Percentiles rank a stretch among this genome's conserved stretches.
These are phyloP conservation scores for Coelopa frigida DNA, from an alignment of 1,140 invertebrate genomes.

Conservation along the genomic window DNA sequence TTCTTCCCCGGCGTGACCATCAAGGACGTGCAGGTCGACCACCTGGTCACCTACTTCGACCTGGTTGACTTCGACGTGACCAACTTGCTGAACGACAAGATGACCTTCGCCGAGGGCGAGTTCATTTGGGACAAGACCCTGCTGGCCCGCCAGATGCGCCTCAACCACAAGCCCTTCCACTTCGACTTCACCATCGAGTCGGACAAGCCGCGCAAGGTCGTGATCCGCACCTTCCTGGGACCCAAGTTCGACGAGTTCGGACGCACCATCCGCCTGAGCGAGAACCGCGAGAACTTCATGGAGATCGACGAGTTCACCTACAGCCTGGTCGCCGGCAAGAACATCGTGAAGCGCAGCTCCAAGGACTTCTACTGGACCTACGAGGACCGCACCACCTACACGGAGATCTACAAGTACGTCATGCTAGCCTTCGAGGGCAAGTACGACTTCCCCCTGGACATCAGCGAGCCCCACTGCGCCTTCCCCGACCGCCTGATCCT, in stretches of 20 bases:
- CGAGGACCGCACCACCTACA: constrained; percentile 56
- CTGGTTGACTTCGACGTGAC: constrained; percentile 59
- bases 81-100: constrained; percentile 52
- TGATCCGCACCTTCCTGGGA: constrained; percentile 52
- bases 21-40: constrained; percentile 54
- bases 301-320: constrained; percentile 63
- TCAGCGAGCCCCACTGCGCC: constrained; percentile 48
- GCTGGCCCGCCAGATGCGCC: constrained; percentile 44
- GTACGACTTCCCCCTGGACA: constrained; percentile 47
- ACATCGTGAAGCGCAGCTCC: constrained; percentile 58
- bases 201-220: constrained; percentile 46
- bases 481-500: constrained; percentile 54
- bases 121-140: constrained; percentile 36
- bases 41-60: constrained; percentile 65
- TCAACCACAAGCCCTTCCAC: constrained; percentile 61
- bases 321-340: constrained; percentile 56
- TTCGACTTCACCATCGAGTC: constrained; percentile 49
- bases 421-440: constrained; percentile 47
- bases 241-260: constrained; percentile 53
- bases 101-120: constrained; percentile 34
- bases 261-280: constrained; percentile 50
- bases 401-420: constrained; percentile 52
- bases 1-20: constrained; percentile 11
- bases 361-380: constrained; percentile 56
- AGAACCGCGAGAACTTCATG: constrained; percentile 57